Base-by-base conservation (phyloP, 2,797 vertebrate genomes). In the Malacoraja senta region DNA sequence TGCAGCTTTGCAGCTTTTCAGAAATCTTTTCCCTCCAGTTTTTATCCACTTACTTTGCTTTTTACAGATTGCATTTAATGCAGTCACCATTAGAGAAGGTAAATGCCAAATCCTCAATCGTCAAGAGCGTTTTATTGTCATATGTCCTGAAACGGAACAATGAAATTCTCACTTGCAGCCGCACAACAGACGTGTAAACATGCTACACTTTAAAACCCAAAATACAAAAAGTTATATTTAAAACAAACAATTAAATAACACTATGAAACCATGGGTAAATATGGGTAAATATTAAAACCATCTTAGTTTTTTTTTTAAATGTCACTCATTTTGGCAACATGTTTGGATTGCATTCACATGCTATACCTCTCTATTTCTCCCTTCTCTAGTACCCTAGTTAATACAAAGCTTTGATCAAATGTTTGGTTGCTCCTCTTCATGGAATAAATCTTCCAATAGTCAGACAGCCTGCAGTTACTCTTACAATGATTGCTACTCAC, bases 31-130 rank as follows among this genome's bases (percentile, higher is more conserved):
- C n/a, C 2, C 61, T 35, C 15, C 8, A 63, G 13, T 86, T 86
- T 88, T 88, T 68, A 88, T 88, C 61, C 19, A n/a, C 8, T 65
- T 68, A 88, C 29, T 86, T 63, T 61, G 26, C 53, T 15, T 86
- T 29, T 61, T 61, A 86, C 83, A 86, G 81, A 84, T 29, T 84
- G 81, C 26, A 83, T 19, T n/a, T 65, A 86, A 83, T 44, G 38
- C 8, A 83, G 58, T 65, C 58, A 65, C 61, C 15, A 88, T 21
- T 21, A 35, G 7, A n/a, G 21, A 32, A 88, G 61, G 32, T 86
- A 13, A 65, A 65, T 63, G 83, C 15, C 61, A 32, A 6, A 32
- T 65, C 12, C 65, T 86, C 15, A 88, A n/a, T 19, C 38, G 38
- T 38, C 38, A 38, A 38, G 38, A 1, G 38, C 38, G 38, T 38